Evolutionary conservation across 2,888 invertebrate genomes (phyloP).

Genomic region (Hesperia comma): DNA sequence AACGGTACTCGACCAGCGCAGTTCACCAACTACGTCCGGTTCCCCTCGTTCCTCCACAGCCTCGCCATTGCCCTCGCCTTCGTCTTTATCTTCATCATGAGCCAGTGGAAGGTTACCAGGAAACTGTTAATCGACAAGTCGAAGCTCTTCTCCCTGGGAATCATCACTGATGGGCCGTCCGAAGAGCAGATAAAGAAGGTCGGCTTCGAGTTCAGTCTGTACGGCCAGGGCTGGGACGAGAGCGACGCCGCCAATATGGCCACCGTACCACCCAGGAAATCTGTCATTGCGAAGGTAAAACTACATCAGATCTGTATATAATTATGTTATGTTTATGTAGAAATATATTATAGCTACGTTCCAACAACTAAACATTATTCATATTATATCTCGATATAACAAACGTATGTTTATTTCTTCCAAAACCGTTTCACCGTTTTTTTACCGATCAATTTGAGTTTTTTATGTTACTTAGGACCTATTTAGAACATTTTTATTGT

Average conservation of each 20-base stretch:
- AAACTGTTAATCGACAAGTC: conserved; percentile 58
- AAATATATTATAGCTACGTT: too few relatives aligned
- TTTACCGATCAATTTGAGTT: too few relatives aligned
- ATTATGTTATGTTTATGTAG: too few relatives aligned
- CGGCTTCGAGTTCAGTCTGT: conserved; percentile 87
- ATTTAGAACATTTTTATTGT: too few relatives aligned
- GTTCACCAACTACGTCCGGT: conserved; percentile 88
- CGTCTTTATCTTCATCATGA: conserved; percentile 62
- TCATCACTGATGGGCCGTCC: conserved; percentile 86
- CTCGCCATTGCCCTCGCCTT: conserved; percentile 83
- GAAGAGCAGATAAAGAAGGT: conserved; percentile 84
- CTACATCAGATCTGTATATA: too few relatives aligned
- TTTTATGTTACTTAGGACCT: too few relatives aligned
- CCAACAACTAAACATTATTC: too few relatives aligned
- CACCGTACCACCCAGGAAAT: conserved; percentile 84
- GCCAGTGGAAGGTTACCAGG: conserved; percentile 50
- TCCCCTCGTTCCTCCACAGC: conserved; percentile 70
- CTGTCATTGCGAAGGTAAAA: conserved; percentile 85
- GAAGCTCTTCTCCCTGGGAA: conserved; percentile 87
- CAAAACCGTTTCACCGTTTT: too few relatives aligned
- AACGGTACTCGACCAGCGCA: conserved; percentile 90
- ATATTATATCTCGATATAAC: too few relatives aligned
- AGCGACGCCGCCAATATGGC: conserved; percentile 70
- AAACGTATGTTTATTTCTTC: too few relatives aligned
- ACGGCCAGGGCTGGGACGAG: conserved; percentile 91